Evolutionary conservation across 92 coral and sea anemone genomes (phyloP).

Genomic region (Siderastrea siderea): DNA sequence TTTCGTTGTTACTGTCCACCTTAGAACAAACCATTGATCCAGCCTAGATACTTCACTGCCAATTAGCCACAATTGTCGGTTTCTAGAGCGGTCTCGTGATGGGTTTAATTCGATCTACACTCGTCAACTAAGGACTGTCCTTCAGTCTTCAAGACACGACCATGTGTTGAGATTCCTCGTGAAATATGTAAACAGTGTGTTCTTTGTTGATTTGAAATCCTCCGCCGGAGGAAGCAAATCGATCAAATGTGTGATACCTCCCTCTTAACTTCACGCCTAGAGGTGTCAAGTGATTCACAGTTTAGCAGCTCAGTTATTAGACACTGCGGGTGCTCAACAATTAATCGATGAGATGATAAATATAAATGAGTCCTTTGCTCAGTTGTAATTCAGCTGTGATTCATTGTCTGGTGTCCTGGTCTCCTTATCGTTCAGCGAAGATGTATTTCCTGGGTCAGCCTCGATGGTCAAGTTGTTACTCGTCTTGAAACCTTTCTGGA

Average conservation of each 20-base stretch:
- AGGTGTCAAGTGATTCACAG: conserved; percentile 8
- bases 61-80: neutral
- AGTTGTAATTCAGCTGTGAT: too few relatives aligned
- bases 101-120: neutral
- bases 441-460: neutral
- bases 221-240: neutral
- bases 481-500: neutral
- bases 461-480: neutral
- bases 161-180: neutral
- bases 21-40: conserved; percentile 52
- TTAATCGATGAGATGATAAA: neutral
- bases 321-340: neutral
- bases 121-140: neutral
- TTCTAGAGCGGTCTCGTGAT: neutral
- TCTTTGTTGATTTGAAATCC: neutral
- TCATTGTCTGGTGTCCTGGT: neutral
- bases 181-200: neutral
- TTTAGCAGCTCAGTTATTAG: conserved; percentile 1
- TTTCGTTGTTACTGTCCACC: conserved; percentile 19
- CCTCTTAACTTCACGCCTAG: neutral
- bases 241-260: neutral
- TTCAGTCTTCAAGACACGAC: neutral
- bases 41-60: neutral
- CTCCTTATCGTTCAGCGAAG: neutral
- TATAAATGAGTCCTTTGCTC: too few relatives aligned